A percentile compares a stretch with the other conserved stretches of the same genome.
phyloP scores from a whole-genome alignment of 2,113 vertebrate genomes.

The Rhombomys opimus region DNA sequence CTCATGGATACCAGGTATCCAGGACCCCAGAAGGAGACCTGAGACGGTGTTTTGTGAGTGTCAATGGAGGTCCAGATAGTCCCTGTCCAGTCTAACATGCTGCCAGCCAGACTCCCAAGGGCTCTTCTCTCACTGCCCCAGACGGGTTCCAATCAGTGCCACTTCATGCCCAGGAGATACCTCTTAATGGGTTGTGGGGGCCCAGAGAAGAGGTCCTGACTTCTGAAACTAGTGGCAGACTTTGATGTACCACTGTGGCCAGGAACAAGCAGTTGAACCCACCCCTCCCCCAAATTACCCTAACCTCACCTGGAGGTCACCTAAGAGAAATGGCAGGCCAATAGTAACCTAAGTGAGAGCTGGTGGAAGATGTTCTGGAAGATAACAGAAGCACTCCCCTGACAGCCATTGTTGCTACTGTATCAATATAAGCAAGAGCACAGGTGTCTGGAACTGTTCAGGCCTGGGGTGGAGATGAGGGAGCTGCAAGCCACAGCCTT shows the following conservation, averaged over 20 bases:
- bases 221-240: not conserved
- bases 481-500: not conserved
- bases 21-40: not conserved
- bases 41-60: not conserved
- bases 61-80: not conserved
- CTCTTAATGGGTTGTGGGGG: too few relatives aligned
- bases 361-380: not conserved
- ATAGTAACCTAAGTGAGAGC: not conserved
- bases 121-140: not conserved
- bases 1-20: not conserved
- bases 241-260: not conserved
- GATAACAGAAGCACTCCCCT: not conserved
- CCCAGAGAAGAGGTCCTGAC: not conserved
- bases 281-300: not conserved
- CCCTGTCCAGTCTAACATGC: not conserved
- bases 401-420: fast-evolving
- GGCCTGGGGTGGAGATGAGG: not conserved
- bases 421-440: not conserved
- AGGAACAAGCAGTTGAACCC: not conserved
- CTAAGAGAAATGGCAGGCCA: not conserved
- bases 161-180: not conserved
- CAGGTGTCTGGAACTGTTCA: not conserved
- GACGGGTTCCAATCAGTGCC: too few relatives aligned
- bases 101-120: not conserved
- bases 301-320: not conserved